Percentiles rank a stretch among this genome's conserved stretches.
These are phyloP conservation scores for Plumapathes pennacea DNA, from an alignment of 92 coral and sea anemone genomes.

Conservation along the genomic window DNA sequence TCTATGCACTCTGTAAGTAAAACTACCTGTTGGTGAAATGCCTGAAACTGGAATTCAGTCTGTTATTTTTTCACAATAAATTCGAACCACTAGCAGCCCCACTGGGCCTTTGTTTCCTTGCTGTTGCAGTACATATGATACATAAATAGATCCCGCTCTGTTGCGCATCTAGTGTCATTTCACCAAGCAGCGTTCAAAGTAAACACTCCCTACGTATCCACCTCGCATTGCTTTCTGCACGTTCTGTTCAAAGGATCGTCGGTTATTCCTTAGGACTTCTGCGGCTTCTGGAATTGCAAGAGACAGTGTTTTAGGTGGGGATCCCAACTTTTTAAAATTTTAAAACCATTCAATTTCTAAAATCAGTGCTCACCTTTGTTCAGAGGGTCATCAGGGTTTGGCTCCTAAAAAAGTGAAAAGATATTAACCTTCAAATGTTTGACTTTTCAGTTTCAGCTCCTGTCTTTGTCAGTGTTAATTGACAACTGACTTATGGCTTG, in stretches of 20 bases:
- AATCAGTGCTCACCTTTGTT: conserved; percentile 72
- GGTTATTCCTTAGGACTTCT: conserved; percentile 87
- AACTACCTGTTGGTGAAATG: no score
- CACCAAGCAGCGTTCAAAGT: conserved; percentile 88
- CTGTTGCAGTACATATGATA: conserved; percentile 19
- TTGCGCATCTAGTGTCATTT: conserved; percentile 30
- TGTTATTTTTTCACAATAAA: no score
- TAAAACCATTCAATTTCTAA: background rate
- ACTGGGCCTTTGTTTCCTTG: conserved; percentile 4
- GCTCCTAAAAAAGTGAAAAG: conserved; percentile 65
- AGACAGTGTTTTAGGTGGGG: background rate
- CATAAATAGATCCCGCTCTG: conserved; percentile 24
- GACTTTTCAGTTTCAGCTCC: background rate
- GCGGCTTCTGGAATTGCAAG: conserved; percentile 99
- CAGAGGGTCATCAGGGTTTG: conserved; percentile 98
- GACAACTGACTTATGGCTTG: no score
- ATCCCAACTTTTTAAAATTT: background rate
- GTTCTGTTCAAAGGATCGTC: conserved; percentile 97
- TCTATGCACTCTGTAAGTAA: no score
- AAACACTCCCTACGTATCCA: conserved; percentile 91
- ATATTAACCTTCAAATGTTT: background rate
- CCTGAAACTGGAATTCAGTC: no score
- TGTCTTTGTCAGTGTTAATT: no score
- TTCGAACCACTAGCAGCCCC: background rate
- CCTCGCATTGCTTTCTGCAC: conserved; percentile 98